A percentile compares a stretch with the other conserved stretches of the same genome.
Evolutionary conservation across 2,888 invertebrate species (phyloP).

Genomic region (Torymus auratus): DNA sequence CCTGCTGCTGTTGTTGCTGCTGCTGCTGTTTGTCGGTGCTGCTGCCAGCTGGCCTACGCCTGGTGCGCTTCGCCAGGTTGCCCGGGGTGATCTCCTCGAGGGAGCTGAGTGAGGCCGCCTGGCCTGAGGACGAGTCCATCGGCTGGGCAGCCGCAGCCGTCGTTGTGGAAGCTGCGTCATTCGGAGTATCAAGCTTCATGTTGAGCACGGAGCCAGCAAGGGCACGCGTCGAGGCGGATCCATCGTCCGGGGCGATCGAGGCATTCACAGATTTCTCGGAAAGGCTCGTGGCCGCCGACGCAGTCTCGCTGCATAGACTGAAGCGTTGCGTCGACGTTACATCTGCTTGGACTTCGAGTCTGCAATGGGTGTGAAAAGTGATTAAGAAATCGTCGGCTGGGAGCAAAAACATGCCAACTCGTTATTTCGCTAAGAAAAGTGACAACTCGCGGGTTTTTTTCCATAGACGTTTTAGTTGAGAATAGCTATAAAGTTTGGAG

Average conservation of each 20-base stretch:
- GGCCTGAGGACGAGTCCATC: constrained; percentile 71
- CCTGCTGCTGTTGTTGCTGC: constrained; percentile 73
- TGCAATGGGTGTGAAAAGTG: constrained; percentile 62
- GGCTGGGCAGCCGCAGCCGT: background rate
- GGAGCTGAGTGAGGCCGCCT: constrained; percentile 76
- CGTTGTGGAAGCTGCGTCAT: constrained; percentile 59
- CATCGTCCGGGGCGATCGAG: constrained; percentile 81
- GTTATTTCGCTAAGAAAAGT: too few species aligned
- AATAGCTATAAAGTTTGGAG: too few species aligned
- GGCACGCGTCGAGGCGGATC: constrained; percentile 85
- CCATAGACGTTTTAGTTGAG: too few species aligned
- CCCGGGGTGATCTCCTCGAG: constrained; percentile 77
- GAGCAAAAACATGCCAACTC: too few species aligned
- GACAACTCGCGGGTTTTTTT: too few species aligned
- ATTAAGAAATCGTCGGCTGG: too few species aligned
- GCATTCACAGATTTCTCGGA: constrained; percentile 83
- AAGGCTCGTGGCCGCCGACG: constrained; percentile 81
- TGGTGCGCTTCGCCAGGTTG: constrained; percentile 71
- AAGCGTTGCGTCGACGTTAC: constrained; percentile 82
- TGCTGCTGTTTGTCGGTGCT: constrained; percentile 62
- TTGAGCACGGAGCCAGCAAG: constrained; percentile 87
- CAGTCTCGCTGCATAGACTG: constrained; percentile 83
- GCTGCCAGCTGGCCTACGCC: constrained; percentile 74
- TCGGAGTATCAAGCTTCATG: constrained; percentile 79
- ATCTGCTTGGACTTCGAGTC: constrained; percentile 87